Percentiles rank a stretch among this genome's conserved stretches.
Conservation (phyloP, 2,888 invertebrate genomes). For the Crocallis elinguaria region DNA sequence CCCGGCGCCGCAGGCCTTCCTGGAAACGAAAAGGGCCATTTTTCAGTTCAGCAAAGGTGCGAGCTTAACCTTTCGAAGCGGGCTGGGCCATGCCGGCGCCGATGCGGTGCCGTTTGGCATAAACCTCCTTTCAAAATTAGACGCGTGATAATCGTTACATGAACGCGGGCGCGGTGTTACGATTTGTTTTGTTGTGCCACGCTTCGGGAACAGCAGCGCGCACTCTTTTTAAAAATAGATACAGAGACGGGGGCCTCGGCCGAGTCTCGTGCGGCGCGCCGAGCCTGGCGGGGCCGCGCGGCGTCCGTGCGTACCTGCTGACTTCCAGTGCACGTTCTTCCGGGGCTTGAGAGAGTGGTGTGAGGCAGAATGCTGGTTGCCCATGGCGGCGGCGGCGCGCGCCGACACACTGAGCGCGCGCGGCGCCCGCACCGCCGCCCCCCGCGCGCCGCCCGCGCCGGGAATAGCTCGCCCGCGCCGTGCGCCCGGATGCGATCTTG, state of each 20-base stretch:
- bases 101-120: conserved; percentile 63
- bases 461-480: conserved; percentile 69
- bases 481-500: conserved; percentile 68
- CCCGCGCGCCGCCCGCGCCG: conserved; percentile 51
- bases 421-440: conserved; percentile 52
- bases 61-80: conserved; percentile 46
- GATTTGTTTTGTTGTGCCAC: conserved; percentile 84
- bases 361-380: conserved; percentile 81
- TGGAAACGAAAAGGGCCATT: conserved; percentile 65
- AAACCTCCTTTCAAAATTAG: conserved; percentile 76
- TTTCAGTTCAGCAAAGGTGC: conserved; percentile 29
- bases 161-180: conserved; percentile 75
- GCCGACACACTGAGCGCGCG: conserved; percentile 75
- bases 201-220: conserved; percentile 75
- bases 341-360: conserved; percentile 83
- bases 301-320: conserved; percentile 87
- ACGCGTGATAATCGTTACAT: conserved; percentile 78
- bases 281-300: conserved; percentile 12
- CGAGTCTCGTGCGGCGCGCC: conserved; percentile 2
- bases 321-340: conserved; percentile 93
- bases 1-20: conserved; percentile 93
- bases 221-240: conserved; percentile 79
- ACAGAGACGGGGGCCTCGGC: conserved; percentile 55
- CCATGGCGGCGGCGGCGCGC: conserved; percentile 83
- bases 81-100: conserved; percentile 43